A percentile compares a stretch with the other conserved stretches of the same genome.
These are phyloP conservation scores for Acanthopleura granulata DNA, from an alignment of 2,888 invertebrate species.

Conservation along the genomic window DNA sequence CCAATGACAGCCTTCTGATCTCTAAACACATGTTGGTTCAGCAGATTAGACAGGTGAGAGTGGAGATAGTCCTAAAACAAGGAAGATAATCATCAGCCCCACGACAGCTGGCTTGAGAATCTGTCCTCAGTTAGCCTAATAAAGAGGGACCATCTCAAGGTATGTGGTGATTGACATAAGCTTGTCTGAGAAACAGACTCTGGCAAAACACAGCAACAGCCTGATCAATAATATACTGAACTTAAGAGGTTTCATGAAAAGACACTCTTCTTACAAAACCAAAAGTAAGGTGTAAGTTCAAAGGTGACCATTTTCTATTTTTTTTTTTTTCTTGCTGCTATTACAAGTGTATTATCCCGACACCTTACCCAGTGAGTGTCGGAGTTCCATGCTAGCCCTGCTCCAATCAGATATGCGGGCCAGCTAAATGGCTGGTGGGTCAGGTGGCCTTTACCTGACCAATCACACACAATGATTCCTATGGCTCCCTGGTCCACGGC, in stretches of 20 bases:
- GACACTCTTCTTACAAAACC: too few species aligned
- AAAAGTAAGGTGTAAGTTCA: too few species aligned
- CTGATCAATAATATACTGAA: too few species aligned
- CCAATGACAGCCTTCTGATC: conserved; percentile 72
- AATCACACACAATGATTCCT: conserved; percentile 74
- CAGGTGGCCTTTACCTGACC: conserved; percentile 75
- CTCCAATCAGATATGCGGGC: conserved; percentile 75
- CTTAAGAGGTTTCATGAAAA: too few species aligned
- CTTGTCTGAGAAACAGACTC: too few species aligned
- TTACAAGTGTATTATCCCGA: background rate
- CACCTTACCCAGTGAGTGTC: conserved; percentile 69
- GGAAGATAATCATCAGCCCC: background rate
- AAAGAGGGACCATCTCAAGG: too few species aligned
- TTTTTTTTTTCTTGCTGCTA: too few species aligned
- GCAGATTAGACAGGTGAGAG: conserved; percentile 71
- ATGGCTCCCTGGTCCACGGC: conserved; percentile 72
- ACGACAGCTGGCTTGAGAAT: too few species aligned
- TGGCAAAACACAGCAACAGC: too few species aligned
- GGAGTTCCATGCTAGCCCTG: conserved; percentile 76
- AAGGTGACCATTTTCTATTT: too few species aligned
- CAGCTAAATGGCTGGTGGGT: conserved; percentile 75
- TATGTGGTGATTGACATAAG: too few species aligned
- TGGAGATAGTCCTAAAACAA: conserved; percentile 71
- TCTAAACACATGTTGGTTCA: conserved; percentile 74
- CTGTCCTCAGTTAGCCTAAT: too few species aligned